Percentiles rank a stretch among this genome's conserved stretches.
Conservation (phyloP, 2,888 invertebrate species). For the Leptarthrus brevirostris region DNA sequence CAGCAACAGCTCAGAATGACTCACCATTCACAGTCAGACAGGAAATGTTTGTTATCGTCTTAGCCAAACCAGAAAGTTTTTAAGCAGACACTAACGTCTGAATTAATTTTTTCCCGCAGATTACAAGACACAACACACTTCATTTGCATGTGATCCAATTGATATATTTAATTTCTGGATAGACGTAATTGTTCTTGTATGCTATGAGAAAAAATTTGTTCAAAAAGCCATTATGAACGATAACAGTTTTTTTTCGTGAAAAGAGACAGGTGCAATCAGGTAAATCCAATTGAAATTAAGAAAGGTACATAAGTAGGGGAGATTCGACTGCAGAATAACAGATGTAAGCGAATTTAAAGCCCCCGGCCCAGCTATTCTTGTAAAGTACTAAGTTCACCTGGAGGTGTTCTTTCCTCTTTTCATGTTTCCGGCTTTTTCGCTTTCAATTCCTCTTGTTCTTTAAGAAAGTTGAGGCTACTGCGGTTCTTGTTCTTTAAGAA, state of each 20-base stretch:
- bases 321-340: conserved; percentile 1
- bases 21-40: background rate
- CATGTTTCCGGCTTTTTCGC: conserved; percentile 1
- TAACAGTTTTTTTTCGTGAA: background rate
- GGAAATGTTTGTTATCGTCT: conserved; percentile 1
- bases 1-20: background rate
- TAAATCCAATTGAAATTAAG: background rate
- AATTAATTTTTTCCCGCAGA: background rate
- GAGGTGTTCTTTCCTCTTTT: conserved; percentile 1
- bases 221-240: background rate
- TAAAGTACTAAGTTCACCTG: background rate
- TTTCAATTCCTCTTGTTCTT: background rate
- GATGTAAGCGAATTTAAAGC: conserved; percentile 5
- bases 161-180: background rate
- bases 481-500: background rate
- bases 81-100: background rate
- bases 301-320: background rate
- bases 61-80: background rate
- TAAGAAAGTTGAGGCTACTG: background rate
- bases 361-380: background rate
- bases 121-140: background rate
- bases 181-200: background rate
- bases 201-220: background rate
- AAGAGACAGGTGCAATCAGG: conserved; percentile 24
- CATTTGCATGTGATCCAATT: background rate